Percentiles rank a stretch among this genome's conserved stretches.
These are phyloP conservation scores for Catostylus mosaicus DNA, from an alignment of 30 jellyfish, hydroid and myxozoan species.

Conservation along the genomic window DNA sequence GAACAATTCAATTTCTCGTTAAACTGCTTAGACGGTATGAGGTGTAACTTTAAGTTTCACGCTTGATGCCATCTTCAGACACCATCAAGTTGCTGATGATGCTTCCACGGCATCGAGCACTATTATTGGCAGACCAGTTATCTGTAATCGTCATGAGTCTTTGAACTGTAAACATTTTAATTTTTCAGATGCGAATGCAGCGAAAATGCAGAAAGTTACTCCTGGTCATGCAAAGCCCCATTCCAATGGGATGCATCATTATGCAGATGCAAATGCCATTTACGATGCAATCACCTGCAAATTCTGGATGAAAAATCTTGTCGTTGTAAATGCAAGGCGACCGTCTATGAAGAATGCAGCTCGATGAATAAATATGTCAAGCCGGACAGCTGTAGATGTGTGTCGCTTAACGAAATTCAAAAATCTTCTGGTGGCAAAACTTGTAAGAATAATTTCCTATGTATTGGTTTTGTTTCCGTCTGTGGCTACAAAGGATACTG, in stretches of 20 bases:
- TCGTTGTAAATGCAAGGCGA: constrained; percentile 31
- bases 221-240: constrained; percentile 16
- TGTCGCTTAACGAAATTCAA: background rate
- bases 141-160: too few relatives aligned
- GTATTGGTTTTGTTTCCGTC: background rate
- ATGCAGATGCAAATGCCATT: constrained; percentile 27
- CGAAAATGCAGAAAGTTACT: background rate
- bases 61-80: too few relatives aligned
- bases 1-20: background rate
- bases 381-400: constrained; percentile 28
- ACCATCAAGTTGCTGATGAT: too few relatives aligned
- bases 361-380: constrained; percentile 15
- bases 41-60: too few relatives aligned
- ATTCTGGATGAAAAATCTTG: constrained; percentile 14
- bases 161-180: too few relatives aligned
- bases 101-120: too few relatives aligned
- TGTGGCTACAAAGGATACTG: background rate
- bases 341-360: constrained; percentile 6
- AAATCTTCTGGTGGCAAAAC: constrained; percentile 37
- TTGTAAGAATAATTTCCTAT: background rate
- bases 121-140: too few relatives aligned
- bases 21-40: background rate
- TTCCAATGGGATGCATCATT: constrained; percentile 39
- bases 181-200: constrained; percentile 40
- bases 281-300: constrained; percentile 29